Conservation (phyloP, 2,888 invertebrate species). For the Biston betularia region DNA sequence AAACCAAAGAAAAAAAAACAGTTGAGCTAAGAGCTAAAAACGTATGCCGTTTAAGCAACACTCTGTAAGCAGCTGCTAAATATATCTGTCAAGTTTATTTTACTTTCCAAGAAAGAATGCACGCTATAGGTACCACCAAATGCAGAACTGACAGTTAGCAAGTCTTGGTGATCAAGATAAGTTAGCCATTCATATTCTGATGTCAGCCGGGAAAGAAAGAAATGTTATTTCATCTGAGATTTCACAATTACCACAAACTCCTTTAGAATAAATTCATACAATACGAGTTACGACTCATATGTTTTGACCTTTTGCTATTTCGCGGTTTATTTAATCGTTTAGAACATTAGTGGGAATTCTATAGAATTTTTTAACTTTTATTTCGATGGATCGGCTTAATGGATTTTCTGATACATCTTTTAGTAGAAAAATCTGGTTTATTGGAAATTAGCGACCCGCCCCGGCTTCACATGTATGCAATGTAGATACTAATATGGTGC, state of each 20-base stretch:
- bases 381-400: background rate
- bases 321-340: background rate
- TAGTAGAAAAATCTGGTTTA: background rate
- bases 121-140: slow-evolving; percentile 20
- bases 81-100: slow-evolving; percentile 29
- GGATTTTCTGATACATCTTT: background rate
- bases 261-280: slow-evolving; percentile 1
- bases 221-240: background rate
- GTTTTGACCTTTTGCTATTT: background rate
- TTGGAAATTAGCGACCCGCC: too few species aligned
- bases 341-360: background rate
- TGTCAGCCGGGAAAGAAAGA: background rate
- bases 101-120: slow-evolving; percentile 21
- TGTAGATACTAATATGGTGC: too few species aligned
- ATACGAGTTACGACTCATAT: background rate
- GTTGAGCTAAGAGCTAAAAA: slow-evolving; percentile 23
- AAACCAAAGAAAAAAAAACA: too few species aligned
- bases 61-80: slow-evolving; percentile 23
- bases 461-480: too few species aligned
- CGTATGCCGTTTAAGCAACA: slow-evolving; percentile 28
- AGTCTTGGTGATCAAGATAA: slow-evolving; percentile 32
- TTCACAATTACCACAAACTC: background rate
- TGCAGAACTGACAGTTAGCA: slow-evolving; percentile 25
- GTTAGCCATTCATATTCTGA: slow-evolving; percentile 12
- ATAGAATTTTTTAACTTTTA: background rate